Evolutionary conservation across 1,140 invertebrate species (phyloP).

Genomic region (Doryteuthis pealeii): DNA sequence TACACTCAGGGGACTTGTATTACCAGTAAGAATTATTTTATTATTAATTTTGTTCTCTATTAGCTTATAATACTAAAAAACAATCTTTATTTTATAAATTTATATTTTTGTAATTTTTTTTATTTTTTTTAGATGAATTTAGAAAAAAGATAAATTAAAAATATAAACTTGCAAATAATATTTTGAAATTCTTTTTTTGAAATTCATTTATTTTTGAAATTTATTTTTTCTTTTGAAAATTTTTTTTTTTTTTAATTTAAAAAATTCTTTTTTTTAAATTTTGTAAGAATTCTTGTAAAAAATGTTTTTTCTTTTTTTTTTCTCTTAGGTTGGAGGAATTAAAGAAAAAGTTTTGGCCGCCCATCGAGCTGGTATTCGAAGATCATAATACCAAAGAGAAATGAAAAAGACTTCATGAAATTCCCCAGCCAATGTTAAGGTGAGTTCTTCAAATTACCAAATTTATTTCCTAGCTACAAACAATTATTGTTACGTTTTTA

Average conservation of each 20-base stretch:
- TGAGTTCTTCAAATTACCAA: constrained; percentile 28
- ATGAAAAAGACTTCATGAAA: constrained; percentile 64
- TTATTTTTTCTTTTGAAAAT: too few species aligned
- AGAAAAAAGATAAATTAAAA: too few species aligned
- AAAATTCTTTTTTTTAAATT: too few species aligned
- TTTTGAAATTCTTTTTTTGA: too few species aligned
- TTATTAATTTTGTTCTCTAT: too few species aligned
- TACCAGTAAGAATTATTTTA: constrained; percentile 66
- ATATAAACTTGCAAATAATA: too few species aligned
- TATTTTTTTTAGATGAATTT: not conserved
- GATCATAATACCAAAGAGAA: constrained; percentile 64
- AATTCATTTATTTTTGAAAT: too few species aligned
- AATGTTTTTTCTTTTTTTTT: too few species aligned
- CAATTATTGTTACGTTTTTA: not conserved
- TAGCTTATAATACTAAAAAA: too few species aligned
- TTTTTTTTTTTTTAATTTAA: too few species aligned
- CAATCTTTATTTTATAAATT: not conserved
- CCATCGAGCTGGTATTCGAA: constrained; percentile 63
- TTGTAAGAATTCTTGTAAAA: too few species aligned
- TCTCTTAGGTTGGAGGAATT: constrained; percentile 65
- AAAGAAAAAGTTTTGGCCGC: constrained; percentile 69
- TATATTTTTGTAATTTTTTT: not conserved
- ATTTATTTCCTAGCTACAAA: not conserved
- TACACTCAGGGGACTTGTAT: constrained; percentile 66
- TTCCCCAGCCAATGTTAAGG: constrained; percentile 60